These are phyloP conservation scores for Zaprionus africanus DNA, from an alignment of 1,140 invertebrate genomes.

Conservation along the genomic window DNA sequence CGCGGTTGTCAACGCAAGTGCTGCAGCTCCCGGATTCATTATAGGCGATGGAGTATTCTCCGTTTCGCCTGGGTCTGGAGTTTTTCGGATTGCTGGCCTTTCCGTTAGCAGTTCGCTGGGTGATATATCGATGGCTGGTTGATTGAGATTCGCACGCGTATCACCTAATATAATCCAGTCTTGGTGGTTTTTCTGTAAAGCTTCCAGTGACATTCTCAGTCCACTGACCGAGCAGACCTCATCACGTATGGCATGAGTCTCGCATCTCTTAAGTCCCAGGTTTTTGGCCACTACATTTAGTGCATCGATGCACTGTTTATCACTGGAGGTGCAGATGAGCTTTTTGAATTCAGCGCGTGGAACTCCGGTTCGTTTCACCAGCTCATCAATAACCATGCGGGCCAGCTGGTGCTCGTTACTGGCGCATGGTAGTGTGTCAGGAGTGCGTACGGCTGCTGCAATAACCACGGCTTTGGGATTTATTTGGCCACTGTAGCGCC, in stretches of 20 bases:
- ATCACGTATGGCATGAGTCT: constrained; percentile 34
- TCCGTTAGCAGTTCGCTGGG: constrained; percentile 44
- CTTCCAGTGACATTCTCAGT: constrained; percentile 52
- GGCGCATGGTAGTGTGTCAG: constrained; percentile 11
- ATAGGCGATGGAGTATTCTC: neutral
- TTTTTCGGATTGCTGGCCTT: neutral
- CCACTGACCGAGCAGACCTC: constrained; percentile 49
- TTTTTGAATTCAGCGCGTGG: constrained; percentile 58
- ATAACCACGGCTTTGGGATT: constrained; percentile 55
- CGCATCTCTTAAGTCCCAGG: constrained; percentile 52
- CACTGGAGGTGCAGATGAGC: constrained; percentile 47
- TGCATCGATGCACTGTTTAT: neutral
- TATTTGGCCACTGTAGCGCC: neutral
- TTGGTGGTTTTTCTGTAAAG: constrained; percentile 19
- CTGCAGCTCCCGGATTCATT: constrained; percentile 90
- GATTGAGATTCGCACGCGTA: constrained; percentile 30
- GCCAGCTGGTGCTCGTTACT: constrained; percentile 48
- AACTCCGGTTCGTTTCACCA: constrained; percentile 62
- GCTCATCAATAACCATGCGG: constrained; percentile 57
- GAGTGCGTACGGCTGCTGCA: constrained; percentile 68
- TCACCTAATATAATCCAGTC: constrained; percentile 60
- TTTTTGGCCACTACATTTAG: constrained; percentile 34
- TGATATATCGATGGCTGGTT: constrained; percentile 23
- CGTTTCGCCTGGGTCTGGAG: constrained; percentile 87
- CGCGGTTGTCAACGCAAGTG: constrained; percentile 92